A percentile compares a stretch with the other conserved stretches of the same genome.
Conservation (phyloP, 2,888 invertebrate species). For the Drosophila neutralis region DNA sequence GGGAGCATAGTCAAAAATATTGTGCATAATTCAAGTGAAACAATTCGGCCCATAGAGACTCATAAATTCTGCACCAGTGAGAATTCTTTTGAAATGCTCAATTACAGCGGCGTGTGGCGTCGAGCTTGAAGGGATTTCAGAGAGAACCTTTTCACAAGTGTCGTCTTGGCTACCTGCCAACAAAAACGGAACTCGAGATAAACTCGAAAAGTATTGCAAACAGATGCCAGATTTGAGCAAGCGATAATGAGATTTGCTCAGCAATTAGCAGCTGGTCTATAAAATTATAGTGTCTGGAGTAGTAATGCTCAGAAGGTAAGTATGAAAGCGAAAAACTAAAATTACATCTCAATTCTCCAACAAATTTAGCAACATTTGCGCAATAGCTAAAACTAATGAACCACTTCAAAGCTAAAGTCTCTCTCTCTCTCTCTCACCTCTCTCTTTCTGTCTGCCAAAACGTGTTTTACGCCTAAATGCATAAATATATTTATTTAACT, state of each 20-base stretch:
- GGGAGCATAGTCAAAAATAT: background rate
- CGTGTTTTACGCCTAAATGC: conserved; percentile 61
- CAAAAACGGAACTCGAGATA: conserved; percentile 13
- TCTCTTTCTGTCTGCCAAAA: conserved; percentile 19
- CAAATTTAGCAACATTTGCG: conserved; percentile 16
- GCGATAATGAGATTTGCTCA: conserved; percentile 10
- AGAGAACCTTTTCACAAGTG: conserved; percentile 56
- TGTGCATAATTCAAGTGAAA: conserved; percentile 37
- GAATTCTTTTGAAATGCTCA: conserved; percentile 48
- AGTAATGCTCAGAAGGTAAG: background rate
- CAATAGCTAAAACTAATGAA: conserved; percentile 18
- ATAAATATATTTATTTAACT: conserved; percentile 32
- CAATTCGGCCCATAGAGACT: conserved; percentile 7
- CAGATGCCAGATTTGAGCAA: conserved; percentile 31
- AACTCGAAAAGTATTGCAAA: conserved; percentile 5
- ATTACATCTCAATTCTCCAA: background rate
- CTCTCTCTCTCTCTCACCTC: too few relatives aligned
- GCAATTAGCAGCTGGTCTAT: conserved; percentile 5
- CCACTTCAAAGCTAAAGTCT: background rate
- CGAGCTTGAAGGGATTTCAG: conserved; percentile 11
- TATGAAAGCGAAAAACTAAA: background rate
- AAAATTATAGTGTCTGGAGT: conserved; percentile 1
- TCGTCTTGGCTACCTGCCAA: conserved; percentile 54
- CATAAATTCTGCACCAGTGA: conserved; percentile 22
- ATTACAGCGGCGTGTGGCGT: conserved; percentile 34